A percentile compares a stretch with the other conserved stretches of the same genome.
Evolutionary conservation across 2,797 vertebrate species (phyloP).

Genomic region (Loris lydekkerianus): DNA sequence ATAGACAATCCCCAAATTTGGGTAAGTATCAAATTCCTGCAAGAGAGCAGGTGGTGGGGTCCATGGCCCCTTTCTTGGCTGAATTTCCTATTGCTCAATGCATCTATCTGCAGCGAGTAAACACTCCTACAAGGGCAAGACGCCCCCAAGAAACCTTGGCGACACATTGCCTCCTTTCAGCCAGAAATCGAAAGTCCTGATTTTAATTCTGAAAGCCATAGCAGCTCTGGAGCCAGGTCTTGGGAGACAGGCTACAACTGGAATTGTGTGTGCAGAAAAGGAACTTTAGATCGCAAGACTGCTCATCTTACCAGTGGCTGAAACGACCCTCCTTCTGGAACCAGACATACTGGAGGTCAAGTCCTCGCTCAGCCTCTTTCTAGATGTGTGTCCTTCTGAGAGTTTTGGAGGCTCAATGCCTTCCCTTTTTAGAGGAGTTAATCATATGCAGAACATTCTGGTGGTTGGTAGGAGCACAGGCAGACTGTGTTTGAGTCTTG

Average conservation of each 20-base stretch:
- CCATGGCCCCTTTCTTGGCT: background rate
- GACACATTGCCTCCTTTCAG: background rate
- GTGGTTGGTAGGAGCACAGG: background rate
- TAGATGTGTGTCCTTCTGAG: too few species aligned
- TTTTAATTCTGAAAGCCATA: constrained; percentile 58
- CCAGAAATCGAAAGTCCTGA: constrained; percentile 61
- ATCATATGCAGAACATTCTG: rapidly evolving
- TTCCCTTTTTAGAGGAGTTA: background rate
- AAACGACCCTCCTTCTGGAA: background rate
- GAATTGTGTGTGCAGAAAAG: background rate
- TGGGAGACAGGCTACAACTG: background rate
- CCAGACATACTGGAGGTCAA: background rate
- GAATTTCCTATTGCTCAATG: background rate
- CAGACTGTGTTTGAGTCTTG: background rate
- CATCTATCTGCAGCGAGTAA: constrained; percentile 56
- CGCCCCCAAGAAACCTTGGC: constrained; percentile 6
- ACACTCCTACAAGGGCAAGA: constrained; percentile 59
- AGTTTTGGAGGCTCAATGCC: background rate
- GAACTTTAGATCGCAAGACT: background rate
- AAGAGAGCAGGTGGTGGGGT: constrained; percentile 8
- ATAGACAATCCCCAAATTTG: constrained; percentile 66
- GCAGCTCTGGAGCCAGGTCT: background rate
- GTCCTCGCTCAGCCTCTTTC: rapidly evolving
- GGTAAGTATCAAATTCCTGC: constrained; percentile 56
- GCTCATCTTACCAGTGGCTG: background rate